phyloP scores from a whole-genome alignment of 1,140 invertebrate species.

The Heliconius melpomene region DNA sequence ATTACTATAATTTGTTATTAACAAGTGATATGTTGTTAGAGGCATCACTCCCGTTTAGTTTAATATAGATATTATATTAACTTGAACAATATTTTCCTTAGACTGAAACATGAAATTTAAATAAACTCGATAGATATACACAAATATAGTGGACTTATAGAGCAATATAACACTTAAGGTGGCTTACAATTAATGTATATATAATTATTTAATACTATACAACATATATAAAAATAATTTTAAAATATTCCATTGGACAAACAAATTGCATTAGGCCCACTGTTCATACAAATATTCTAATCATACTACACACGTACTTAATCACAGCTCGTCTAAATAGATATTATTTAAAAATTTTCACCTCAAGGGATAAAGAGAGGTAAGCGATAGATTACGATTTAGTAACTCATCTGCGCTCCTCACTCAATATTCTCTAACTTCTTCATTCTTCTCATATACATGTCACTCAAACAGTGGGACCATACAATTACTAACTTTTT shows the following conservation, averaged over 20 bases:
- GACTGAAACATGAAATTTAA: conserved; percentile 59
- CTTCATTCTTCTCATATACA: not conserved
- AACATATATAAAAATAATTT: conserved; percentile 71
- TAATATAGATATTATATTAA: conserved; percentile 64
- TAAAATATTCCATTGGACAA: conserved; percentile 65
- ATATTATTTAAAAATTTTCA: not conserved
- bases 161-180: conserved; percentile 74
- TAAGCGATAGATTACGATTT: not conserved
- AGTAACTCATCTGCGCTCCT: not conserved
- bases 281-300: conserved; percentile 2
- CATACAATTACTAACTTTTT: conserved; percentile 20
- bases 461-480: conserved; percentile 25
- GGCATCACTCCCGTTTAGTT: conserved; percentile 61
- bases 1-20: conserved; percentile 77
- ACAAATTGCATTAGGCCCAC: conserved; percentile 35
- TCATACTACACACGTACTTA: not conserved
- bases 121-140: conserved; percentile 54
- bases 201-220: conserved; percentile 49
- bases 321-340: conserved; percentile 4
- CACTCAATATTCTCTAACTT: not conserved
- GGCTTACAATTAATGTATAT: conserved; percentile 72
- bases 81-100: conserved; percentile 63
- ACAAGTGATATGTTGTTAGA: conserved; percentile 80
- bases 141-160: conserved; percentile 61
- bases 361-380: not conserved